phyloP scores from a whole-genome alignment of 2,797 vertebrate genomes.

The Adelosebastes latens region DNA sequence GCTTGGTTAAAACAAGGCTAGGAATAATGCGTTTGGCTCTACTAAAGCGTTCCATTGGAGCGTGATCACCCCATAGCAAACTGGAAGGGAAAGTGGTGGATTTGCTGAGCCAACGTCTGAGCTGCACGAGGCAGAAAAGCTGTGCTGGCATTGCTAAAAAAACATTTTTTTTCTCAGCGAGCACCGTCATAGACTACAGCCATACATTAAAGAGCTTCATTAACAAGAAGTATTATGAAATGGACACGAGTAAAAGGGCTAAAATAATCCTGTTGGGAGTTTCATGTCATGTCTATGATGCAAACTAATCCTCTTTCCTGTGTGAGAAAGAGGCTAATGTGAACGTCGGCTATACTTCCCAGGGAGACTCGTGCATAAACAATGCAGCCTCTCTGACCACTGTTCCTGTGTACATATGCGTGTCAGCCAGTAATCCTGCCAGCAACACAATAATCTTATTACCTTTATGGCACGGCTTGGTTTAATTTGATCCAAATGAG shows the following conservation, averaged over 20 bases:
- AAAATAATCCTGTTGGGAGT: conserved; percentile 64
- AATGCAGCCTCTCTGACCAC: conserved; percentile 68
- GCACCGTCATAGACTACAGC: conserved; percentile 10
- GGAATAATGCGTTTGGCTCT: conserved; percentile 39
- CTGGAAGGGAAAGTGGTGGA: conserved; percentile 8
- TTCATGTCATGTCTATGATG: conserved; percentile 62
- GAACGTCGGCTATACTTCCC: conserved; percentile 56
- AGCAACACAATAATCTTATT: conserved; percentile 73
- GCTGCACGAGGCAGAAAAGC: conserved; percentile 5
- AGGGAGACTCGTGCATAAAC: conserved; percentile 55
- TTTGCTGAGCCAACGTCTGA: conserved; percentile 23
- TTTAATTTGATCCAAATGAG: conserved; percentile 75
- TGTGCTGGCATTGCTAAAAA: conserved; percentile 7
- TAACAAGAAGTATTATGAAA: conserved; percentile 48
- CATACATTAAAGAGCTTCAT: conserved; percentile 56
- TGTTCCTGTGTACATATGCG: conserved; percentile 35
- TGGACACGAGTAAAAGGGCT: conserved; percentile 45
- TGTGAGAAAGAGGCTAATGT: conserved; percentile 67
- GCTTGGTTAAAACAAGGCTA: conserved; percentile 24
- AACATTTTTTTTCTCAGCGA: not conserved
- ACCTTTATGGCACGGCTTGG: conserved; percentile 59
- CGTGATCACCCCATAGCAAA: conserved; percentile 2
- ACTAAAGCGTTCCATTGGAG: conserved; percentile 7
- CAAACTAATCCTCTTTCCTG: conserved; percentile 73
- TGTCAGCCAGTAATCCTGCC: conserved; percentile 69